Evolutionary conservation across 2,113 vertebrate genomes (phyloP), one percentile per base, ranked within the genome.

Genomic region (Oophaga pumilio): DNA sequence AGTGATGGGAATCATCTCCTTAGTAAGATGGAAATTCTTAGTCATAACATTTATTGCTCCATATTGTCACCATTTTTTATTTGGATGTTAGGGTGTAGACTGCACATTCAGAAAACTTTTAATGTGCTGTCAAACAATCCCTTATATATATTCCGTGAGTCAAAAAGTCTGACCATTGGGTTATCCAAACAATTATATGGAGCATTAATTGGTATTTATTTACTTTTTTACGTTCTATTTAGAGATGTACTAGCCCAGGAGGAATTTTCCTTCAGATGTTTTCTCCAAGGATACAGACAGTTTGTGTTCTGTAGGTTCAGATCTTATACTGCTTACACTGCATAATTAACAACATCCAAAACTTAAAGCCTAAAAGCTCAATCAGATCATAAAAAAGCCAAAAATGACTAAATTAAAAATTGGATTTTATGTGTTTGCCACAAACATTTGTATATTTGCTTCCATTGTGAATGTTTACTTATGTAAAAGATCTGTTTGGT

Each of bases 141-240:
- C 11, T 60, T 56, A 57, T 81, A 56, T 81, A 57, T 81, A 24
- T 60, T 56, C 11, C 9, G 2, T 24, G 28, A 87, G 77, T 24
- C 52, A 13, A 59, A 71, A 59, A 81, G 85, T 81, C 85, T 87
- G 77, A 26, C 17, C 77, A 60, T 17, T 12, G 66, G 77, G 64
- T 81, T 87, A 87, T 87, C 62, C 53, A 87, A 87, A 81, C 77
- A 73, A 81, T 87, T 81, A 73, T 59, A 81, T 7, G 22, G 66
- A 26, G 43, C 52, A 49, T 82, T 81, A 87, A 73, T 73, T 81
- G 66, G 66, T 87, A 60, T 87, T 87, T 87, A 87, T 87, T 81
- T 86, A 78, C 76, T 68, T 86, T 85, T 81, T 81, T 26, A 26
- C 66, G 73, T 71, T 59, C 20, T 73, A 52, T 50, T 86, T 69